Percentiles rank a stretch among this genome's conserved stretches.
Evolutionary conservation across 1,140 invertebrate genomes (phyloP).

Genomic region (Neodiprion virginianus): DNA sequence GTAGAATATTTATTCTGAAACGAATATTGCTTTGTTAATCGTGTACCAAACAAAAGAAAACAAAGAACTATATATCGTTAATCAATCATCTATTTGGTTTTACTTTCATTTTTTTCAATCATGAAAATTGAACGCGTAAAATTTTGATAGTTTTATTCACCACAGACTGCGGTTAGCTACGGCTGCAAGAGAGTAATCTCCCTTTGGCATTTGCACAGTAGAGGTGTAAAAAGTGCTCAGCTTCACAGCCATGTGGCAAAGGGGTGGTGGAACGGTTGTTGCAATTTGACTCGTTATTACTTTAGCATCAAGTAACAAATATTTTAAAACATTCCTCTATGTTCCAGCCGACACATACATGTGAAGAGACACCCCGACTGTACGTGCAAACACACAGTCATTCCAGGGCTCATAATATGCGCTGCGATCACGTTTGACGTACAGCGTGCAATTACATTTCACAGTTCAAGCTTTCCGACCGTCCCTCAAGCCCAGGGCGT

Average conservation of each 20-base stretch:
- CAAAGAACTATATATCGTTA: no score
- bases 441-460: constrained; percentile 2
- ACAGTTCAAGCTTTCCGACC: not conserved
- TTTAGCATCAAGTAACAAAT: constrained; percentile 2
- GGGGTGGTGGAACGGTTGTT: not conserved
- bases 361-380: no score
- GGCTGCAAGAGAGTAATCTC: no score
- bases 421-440: not conserved
- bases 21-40: no score
- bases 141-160: no score
- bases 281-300: constrained; percentile 7
- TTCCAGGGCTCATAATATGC: not conserved
- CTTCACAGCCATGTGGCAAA: not conserved
- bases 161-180: no score
- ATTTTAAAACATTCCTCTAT: not conserved
- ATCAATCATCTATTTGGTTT: no score
- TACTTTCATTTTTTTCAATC: no score
- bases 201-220: no score
- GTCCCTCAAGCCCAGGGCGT: not conserved
- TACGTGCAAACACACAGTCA: not conserved
- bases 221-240: no score
- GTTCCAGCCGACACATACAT: not conserved
- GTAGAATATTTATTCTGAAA: not conserved
- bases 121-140: no score
- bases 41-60: no score